Conservation (phyloP, 2,113 vertebrate genomes). For the Mus spicilegus region DNA sequence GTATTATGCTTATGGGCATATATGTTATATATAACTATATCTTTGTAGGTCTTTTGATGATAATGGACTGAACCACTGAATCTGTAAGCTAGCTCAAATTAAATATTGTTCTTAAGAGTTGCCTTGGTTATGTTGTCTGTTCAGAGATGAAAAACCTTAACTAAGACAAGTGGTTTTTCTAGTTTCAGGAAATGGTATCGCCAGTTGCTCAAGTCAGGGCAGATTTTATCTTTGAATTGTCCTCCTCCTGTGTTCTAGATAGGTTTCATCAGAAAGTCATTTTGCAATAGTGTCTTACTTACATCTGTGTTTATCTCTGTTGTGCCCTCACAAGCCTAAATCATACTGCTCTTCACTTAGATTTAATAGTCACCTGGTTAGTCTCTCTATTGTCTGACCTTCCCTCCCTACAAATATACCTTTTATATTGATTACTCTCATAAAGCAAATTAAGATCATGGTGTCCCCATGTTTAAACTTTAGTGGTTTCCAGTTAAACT, state of each 20-base stretch:
- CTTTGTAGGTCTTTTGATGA: not conserved
- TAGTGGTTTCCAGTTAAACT: not conserved
- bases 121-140: no score
- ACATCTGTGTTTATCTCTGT: slow-evolving; percentile 1
- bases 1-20: not conserved
- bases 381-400: not conserved
- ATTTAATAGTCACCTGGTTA: not conserved
- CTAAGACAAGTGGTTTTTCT: not conserved
- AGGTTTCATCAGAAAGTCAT: not conserved
- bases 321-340: not conserved
- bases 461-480: not conserved
- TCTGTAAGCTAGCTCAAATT: no score
- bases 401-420: not conserved
- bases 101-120: no score
- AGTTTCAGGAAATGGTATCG: not conserved
- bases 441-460: not conserved
- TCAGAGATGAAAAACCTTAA: no score
- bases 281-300: not conserved
- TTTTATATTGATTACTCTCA: not conserved
- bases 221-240: slow-evolving; percentile 4
- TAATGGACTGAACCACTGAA: no score
- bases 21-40: not conserved
- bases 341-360: not conserved
- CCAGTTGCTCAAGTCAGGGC: slow-evolving; percentile 19
- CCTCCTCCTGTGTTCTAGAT: not conserved